Base-by-base conservation (phyloP, 2,113 vertebrate species). In the Cettia cetti region DNA sequence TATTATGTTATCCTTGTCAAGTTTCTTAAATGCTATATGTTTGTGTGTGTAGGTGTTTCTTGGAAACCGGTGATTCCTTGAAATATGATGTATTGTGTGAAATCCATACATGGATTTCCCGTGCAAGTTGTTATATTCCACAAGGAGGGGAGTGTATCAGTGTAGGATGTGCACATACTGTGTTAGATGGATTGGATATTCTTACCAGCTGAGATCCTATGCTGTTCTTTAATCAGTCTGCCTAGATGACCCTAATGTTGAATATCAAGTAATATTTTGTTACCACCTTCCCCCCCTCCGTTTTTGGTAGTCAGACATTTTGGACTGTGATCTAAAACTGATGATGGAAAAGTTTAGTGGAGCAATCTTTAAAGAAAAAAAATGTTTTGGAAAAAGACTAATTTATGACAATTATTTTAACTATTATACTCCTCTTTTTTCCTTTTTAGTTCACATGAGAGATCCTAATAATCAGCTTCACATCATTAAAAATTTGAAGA, bases 381-480 rank as follows among this genome's bases (percentile, higher is more conserved):
- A 40, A n/a, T 6, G 2, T 37, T 15, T 60, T 80, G 33, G 52
- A 24, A 74, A 85, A 79, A 68, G n/a, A 44, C 12, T 75, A 2
- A 16, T 59, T 70, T 72, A 13, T 30, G 49, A 23, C 52, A 79
- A 35, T 13, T 68, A 0, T 52, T 87, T 66, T 64, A 71, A 40
- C 9, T 61, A 15, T 79, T 86, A 22, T 3, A 27, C 2, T 81
- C 8, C 18, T 94, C 70, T 7, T 82, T 94, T 95, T 44, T 82
- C 37, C 31, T 26, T 82, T 95, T 63, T 82, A 98, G 98, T 97
- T 97, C 99, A 99, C 92, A 98, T 99, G 98, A 98, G 99, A 96
- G 99, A 99, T 98, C 99, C 99, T 75, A 99, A 99, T 98, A 99
- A 99, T 97, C 99, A 99, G 91, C 97, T 99, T 94, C 99, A 99